These are phyloP conservation scores for Sebastes miniatus DNA, from an alignment of 2,797 vertebrate genomes.

Conservation along the genomic window DNA sequence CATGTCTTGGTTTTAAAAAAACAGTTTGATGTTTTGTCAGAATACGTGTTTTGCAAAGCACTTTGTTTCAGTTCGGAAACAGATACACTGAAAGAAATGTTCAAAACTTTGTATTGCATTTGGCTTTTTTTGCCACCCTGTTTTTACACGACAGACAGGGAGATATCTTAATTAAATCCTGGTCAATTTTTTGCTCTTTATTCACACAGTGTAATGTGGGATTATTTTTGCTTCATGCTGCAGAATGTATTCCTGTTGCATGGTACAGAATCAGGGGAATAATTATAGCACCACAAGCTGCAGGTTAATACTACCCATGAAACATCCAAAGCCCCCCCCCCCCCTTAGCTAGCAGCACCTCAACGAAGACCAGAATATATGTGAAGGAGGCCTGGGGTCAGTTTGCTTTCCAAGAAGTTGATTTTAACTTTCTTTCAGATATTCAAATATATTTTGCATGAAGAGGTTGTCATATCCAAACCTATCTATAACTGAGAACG, in stretches of 20 bases:
- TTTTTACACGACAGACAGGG: slow-evolving; percentile 28
- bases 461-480: slow-evolving; percentile 42
- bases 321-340: neutral
- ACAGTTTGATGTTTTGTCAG: slow-evolving; percentile 37
- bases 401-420: slow-evolving; percentile 4
- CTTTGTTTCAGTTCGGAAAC: slow-evolving; percentile 50
- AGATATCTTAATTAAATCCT: slow-evolving; percentile 55
- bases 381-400: slow-evolving; percentile 41
- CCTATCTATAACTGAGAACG: slow-evolving; percentile 32
- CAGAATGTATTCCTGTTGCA: slow-evolving; percentile 77
- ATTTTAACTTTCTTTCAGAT: slow-evolving; percentile 31
- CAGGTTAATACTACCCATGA: neutral
- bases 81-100: slow-evolving; percentile 67
- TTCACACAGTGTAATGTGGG: slow-evolving; percentile 68
- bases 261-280: slow-evolving; percentile 45
- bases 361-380: slow-evolving; percentile 55
- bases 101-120: slow-evolving; percentile 43
- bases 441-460: slow-evolving; percentile 58
- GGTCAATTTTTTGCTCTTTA: slow-evolving; percentile 63
- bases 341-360: neutral
- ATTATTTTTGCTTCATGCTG: slow-evolving; percentile 73
- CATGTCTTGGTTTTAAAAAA: slow-evolving; percentile 32
- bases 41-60: slow-evolving; percentile 1
- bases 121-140: slow-evolving; percentile 15
- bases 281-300: neutral